Percentiles rank a stretch among this genome's conserved stretches.
Evolutionary conservation across 2,797 vertebrate species (phyloP).

Genomic region (Ceyx erithaca): DNA sequence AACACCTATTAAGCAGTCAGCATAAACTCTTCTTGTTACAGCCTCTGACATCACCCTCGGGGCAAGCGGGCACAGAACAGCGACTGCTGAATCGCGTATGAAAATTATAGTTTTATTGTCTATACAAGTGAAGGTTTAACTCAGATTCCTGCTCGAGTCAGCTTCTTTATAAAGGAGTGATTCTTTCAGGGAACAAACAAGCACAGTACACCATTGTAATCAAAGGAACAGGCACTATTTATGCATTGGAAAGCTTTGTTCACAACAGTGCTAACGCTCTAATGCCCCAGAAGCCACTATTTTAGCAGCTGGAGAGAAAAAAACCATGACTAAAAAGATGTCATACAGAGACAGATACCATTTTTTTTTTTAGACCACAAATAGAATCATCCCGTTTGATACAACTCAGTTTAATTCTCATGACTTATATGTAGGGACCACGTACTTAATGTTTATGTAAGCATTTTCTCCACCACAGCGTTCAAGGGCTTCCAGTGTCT

Average conservation of each 20-base stretch:
- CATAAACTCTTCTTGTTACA: conserved; percentile 74
- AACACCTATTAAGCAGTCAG: conserved; percentile 79
- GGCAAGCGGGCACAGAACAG: conserved; percentile 76
- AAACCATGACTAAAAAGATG: conserved; percentile 70
- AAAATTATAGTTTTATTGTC: conserved; percentile 86
- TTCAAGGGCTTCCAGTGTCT: conserved; percentile 90
- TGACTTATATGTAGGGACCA: conserved; percentile 83
- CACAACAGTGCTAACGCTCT: conserved; percentile 79
- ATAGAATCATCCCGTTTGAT: conserved; percentile 20
- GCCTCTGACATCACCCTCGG: conserved; percentile 77
- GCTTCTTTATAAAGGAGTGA: conserved; percentile 79
- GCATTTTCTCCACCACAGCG: conserved; percentile 86
- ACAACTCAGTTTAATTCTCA: conserved; percentile 77
- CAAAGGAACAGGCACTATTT: conserved; percentile 88
- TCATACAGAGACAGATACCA: conserved; percentile 38
- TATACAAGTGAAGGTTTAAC: conserved; percentile 79
- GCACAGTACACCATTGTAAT: conserved; percentile 88
- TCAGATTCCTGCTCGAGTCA: conserved; percentile 76
- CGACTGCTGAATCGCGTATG: conserved; percentile 75
- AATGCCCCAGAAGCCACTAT: conserved; percentile 71
- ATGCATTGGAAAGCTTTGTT: conserved; percentile 82
- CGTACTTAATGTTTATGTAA: conserved; percentile 86
- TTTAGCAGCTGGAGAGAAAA: conserved; percentile 77
- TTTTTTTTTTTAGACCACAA: neutral
- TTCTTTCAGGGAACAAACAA: conserved; percentile 83